phyloP scores from a whole-genome alignment of 2,113 vertebrate species.

The Cottus gobio region DNA sequence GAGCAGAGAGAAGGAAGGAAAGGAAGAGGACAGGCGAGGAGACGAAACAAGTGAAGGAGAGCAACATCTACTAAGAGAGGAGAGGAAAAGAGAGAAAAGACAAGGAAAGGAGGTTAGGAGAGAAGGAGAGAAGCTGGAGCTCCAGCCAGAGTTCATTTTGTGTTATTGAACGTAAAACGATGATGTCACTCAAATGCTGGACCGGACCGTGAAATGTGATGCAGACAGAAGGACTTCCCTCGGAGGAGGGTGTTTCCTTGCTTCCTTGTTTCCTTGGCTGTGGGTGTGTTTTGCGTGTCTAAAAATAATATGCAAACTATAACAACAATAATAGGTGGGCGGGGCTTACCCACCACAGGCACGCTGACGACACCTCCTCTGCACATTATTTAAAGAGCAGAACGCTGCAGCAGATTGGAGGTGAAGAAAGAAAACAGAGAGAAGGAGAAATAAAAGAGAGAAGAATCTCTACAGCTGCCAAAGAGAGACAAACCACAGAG shows the following conservation, averaged over 20 bases:
- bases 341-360: constrained; percentile 43
- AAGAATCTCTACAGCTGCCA: neutral
- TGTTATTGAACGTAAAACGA: neutral
- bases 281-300: constrained; percentile 45
- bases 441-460: neutral
- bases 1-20: neutral
- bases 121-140: neutral
- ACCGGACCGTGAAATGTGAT: constrained; percentile 11
- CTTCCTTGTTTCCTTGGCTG: too few species aligned
- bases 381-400: constrained; percentile 60
- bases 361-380: constrained; percentile 57
- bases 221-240: neutral
- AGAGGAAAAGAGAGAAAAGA: neutral
- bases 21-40: neutral
- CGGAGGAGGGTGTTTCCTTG: neutral
- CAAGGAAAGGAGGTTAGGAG: neutral
- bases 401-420: neutral
- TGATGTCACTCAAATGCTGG: neutral
- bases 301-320: constrained; percentile 56
- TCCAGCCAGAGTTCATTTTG: too few species aligned
- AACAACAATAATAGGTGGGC: constrained; percentile 56
- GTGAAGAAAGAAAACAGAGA: neutral
- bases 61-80: constrained; percentile 25
- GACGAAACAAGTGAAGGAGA: neutral
- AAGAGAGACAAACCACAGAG: neutral